A percentile compares a stretch with the other conserved stretches of the same genome.
phyloP scores from a whole-genome alignment of 2,888 invertebrate species.

The Lymantria monacha region DNA sequence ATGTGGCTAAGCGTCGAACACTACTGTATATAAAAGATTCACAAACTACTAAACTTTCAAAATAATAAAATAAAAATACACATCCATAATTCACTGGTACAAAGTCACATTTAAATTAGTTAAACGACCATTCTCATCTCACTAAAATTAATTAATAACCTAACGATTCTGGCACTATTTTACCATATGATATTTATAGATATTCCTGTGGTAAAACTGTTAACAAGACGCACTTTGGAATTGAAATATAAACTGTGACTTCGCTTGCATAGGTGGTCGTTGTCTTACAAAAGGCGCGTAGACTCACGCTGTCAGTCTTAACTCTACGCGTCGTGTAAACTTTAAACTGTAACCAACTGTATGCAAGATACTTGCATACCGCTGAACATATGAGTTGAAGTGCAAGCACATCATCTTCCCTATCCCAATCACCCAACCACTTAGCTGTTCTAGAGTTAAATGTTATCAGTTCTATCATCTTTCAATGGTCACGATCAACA shows the following conservation, averaged over 20 bases:
- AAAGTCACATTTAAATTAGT: conserved; percentile 13
- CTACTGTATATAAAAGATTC: conserved; percentile 16
- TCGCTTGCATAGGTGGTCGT: conserved; percentile 69
- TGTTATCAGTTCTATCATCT: conserved; percentile 48
- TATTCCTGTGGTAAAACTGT: conserved; percentile 10
- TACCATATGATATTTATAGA: too few species aligned
- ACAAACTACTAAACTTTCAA: conserved; percentile 6
- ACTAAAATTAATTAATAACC: too few species aligned
- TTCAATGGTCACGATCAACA: conserved; percentile 57
- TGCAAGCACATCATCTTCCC: conserved; percentile 52
- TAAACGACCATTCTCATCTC: background rate
- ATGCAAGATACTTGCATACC: conserved; percentile 8
- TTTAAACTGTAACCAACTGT: too few species aligned
- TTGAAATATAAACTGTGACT: conserved; percentile 57
- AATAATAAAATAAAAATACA: conserved; percentile 23
- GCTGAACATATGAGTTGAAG: conserved; percentile 39
- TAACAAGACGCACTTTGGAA: conserved; percentile 73
- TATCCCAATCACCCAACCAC: conserved; percentile 63
- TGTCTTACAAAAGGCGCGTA: conserved; percentile 61
- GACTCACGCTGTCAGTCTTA: conserved; percentile 45
- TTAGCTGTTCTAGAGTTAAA: conserved; percentile 70
- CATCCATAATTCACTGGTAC: conserved; percentile 16
- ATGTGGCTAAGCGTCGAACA: conserved; percentile 27
- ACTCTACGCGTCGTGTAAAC: conserved; percentile 23
- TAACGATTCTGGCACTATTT: too few species aligned